phyloP scores from a whole-genome alignment of 2,888 invertebrate species.

The Lepidochrysops patricia region DNA sequence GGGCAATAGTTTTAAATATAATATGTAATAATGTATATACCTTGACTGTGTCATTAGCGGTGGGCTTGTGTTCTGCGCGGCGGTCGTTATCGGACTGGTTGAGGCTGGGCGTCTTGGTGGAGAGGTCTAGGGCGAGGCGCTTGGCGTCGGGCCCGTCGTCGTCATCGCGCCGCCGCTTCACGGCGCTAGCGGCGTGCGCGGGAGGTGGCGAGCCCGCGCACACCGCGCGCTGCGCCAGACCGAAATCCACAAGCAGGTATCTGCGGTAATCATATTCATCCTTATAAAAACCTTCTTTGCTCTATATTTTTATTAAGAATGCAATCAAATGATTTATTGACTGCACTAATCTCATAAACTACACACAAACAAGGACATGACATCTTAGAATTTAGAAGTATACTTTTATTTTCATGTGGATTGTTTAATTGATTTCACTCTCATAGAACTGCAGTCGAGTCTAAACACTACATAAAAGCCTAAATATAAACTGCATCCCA shows the following conservation, averaged over 20 bases:
- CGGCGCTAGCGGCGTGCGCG: slow-evolving; percentile 68
- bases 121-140: slow-evolving; percentile 47
- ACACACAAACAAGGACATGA: too few relatives aligned
- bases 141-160: slow-evolving; percentile 38
- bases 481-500: too few relatives aligned
- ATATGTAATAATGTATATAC: too few relatives aligned
- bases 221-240: slow-evolving; percentile 82
- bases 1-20: too few relatives aligned
- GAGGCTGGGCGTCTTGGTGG: slow-evolving; percentile 22
- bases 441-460: too few relatives aligned
- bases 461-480: too few relatives aligned
- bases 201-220: slow-evolving; percentile 68
- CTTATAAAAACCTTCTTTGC: too few relatives aligned
- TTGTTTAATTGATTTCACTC: too few relatives aligned
- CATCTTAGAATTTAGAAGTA: not conserved
- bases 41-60: not conserved
- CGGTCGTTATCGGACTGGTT: not conserved
- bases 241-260: slow-evolving; percentile 91
- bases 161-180: slow-evolving; percentile 40
- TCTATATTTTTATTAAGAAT: too few relatives aligned
- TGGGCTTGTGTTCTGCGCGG: not conserved
- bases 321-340: too few relatives aligned
- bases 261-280: slow-evolving; percentile 40
- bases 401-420: not conserved
- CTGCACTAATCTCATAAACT: not conserved